Evolutionary conservation across 2,888 invertebrate genomes (phyloP), one percentile per base, ranked within the genome.

Genomic region (Macrophya alboannulata): DNA sequence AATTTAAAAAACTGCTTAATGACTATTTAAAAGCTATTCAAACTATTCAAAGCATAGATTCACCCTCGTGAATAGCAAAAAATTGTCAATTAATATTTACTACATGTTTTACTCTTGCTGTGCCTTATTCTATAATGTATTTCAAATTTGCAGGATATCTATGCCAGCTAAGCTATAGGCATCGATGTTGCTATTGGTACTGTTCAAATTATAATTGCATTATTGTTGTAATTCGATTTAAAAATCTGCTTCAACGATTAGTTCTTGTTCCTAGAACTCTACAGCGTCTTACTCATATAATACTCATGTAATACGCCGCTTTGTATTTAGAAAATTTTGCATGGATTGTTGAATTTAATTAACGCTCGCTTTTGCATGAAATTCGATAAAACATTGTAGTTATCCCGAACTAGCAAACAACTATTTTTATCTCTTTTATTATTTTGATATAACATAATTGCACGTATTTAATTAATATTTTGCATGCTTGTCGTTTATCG

Each of bases 101-200:
- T 31, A 6, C 15, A 65, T 37, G 12, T 68, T 37, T 31, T 31
- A 68, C 31, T 68, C 15, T 25, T 68, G 15, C 17, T 21, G 25
- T 62, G 10, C 37, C 9, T 31, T 68, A 12, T 31, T 31, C 31
- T 37, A 31, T 77, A 5, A 15, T 17, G 37, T 68, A 37, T 37
- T 68, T 68, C 68, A 68, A 37, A 17, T 37, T 68, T 37, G 37
- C 68, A 68, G 68, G 17, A 68, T 12, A 68, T 68, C 68, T 37
- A 12, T 31, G 31, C 5, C 6, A 15, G 31, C 68, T 37, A 37
- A 68, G 37, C 17, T 37, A 68, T 37, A 37, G 12, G 17, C 37
- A 37, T 68, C 17, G 25, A 62, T 62, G 62, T 68, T 68, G 68
- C 37, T 37, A 37, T 68, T 37, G 68, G 37, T 68, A 68, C 17